Base-by-base conservation (phyloP, 2,113 vertebrate species). In the Perccottus glenii region DNA sequence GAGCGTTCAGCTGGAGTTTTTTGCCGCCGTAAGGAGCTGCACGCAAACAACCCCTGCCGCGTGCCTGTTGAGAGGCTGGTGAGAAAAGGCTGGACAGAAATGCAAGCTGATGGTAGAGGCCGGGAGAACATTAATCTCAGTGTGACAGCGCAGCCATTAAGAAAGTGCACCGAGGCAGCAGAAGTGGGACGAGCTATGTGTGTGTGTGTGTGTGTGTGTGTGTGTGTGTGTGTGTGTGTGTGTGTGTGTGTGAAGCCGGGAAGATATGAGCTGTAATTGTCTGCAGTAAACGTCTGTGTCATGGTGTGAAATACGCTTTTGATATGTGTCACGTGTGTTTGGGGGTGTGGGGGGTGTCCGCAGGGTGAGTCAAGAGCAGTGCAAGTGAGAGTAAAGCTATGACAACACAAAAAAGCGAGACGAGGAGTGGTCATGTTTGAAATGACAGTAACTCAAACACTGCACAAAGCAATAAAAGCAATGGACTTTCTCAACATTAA, bases 121-220 rank as follows among this genome's bases (percentile, higher is more conserved):
- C 47, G 51, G 62, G 53, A 82, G 74, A 67, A 44, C 64, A 86
- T 90, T 84, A 80, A 86, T 85, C 85, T 87, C 80, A 69, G 71
- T 51, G 19, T 89, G 85, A 88, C 84, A 84, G 82, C 67, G 48
- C 58, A 46, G 47, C 78, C 82, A 81, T 85, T 88, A 84, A 48
- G 64, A 75, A 78, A 74, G 74, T 77, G 56, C 78, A 78, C 15
- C 0, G 58, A 66, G 52, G 77, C 77, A 56, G 77, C 61, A 65
- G 70, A 46, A 9, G 68, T 14, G 46, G 8, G 47, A n/a, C 19
- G 19, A 5, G 75, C 47, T 14, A 38, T 64, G 44, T 59, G 61
- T 64, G 43, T 59, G 43, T 52, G 43, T 64, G 63, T 47, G 65
- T 43, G 46, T 58, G 35, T 42, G 3, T 27, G 19, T 27, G 19